phyloP scores from a whole-genome alignment of 37 sponge, comb jelly and placozoan genomes.

The Cladorhizidae sp. region DNA sequence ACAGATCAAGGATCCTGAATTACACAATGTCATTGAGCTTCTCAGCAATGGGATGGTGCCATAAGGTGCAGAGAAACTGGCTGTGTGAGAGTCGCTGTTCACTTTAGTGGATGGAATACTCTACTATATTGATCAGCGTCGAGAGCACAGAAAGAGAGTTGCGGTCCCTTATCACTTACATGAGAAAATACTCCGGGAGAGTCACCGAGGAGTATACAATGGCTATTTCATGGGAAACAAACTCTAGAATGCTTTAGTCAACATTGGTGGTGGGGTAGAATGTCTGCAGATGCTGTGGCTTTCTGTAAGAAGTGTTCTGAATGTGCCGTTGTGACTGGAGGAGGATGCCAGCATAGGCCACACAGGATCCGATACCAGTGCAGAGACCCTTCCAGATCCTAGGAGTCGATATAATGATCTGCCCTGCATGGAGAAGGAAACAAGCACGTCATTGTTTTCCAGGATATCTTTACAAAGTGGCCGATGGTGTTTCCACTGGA shows the following conservation, averaged over 20 bases:
- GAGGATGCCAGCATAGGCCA: no score
- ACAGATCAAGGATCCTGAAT: no score
- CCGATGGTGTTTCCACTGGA: constrained; percentile 52
- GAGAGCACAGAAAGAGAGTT: constrained; percentile 17
- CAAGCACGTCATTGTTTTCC: constrained; percentile 54
- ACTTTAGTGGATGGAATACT: constrained; percentile 41
- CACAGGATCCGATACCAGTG: constrained; percentile 64
- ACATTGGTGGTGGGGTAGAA: constrained; percentile 65
- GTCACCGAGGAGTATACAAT: constrained; percentile 33
- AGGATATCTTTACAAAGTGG: constrained; percentile 64
- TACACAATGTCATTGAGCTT: no score
- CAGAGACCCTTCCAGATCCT: constrained; percentile 51
- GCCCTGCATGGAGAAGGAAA: constrained; percentile 32
- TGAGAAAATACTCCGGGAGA: constrained; percentile 36
- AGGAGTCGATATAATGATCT: constrained; percentile 55
- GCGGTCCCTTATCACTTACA: constrained; percentile 41
- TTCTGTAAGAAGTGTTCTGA: no score
- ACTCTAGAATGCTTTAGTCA: constrained; percentile 18
- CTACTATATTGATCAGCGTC: constrained; percentile 38
- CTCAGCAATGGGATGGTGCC: no score
- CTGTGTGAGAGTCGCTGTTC: constrained; percentile 1
- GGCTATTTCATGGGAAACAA: constrained; percentile 57
- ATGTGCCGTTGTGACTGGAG: no score
- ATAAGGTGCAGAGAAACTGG: no score
- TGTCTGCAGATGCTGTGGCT: no score